These are phyloP conservation scores for Hedya salicella DNA, from an alignment of 2,888 invertebrate species.

Conservation along the genomic window DNA sequence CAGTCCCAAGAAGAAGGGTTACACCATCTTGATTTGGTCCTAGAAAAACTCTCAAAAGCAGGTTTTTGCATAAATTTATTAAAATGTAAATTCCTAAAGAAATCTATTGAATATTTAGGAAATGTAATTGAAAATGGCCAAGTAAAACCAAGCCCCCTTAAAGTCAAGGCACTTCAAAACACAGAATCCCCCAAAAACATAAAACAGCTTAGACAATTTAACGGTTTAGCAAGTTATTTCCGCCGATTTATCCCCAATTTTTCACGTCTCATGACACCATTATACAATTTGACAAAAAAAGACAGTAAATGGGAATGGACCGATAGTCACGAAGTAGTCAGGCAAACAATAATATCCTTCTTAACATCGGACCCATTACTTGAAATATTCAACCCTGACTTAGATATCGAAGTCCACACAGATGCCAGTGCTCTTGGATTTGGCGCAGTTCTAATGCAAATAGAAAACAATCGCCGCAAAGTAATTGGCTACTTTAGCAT, in stretches of 20 bases:
- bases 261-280: neutral
- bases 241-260: neutral
- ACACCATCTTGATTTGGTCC: neutral
- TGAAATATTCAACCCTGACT: neutral
- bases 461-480: neutral
- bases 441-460: neutral
- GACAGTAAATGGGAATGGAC: neutral
- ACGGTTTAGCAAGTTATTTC: neutral
- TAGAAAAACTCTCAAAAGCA: neutral
- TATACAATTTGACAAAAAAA: neutral
- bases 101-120: neutral
- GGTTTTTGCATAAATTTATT: neutral
- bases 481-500: neutral
- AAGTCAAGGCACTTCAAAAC: neutral
- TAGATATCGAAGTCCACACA: neutral
- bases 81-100: neutral
- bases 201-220: neutral
- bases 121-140: neutral
- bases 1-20: constrained; percentile 23
- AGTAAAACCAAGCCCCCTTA: neutral
- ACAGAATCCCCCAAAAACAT: neutral
- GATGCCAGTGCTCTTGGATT: neutral
- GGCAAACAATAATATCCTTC: neutral
- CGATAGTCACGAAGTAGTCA: neutral
- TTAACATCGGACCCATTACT: neutral